Conservation (phyloP, 2,888 invertebrate species). For the Hermodice carunculata region DNA sequence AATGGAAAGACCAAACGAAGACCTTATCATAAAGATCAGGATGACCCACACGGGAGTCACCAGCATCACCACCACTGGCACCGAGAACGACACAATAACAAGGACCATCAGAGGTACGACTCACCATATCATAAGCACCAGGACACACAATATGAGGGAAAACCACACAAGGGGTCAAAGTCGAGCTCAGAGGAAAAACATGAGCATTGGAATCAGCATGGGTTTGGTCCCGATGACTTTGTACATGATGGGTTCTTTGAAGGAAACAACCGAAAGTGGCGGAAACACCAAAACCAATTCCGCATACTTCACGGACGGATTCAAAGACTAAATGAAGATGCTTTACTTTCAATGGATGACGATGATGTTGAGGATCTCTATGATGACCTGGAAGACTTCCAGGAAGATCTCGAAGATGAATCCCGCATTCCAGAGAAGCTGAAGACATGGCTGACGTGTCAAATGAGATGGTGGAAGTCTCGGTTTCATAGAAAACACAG, state of each 20-base stretch:
- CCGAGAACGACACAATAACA: background rate
- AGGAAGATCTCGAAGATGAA: constrained; percentile 35
- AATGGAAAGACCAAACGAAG: background rate
- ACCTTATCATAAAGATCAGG: background rate
- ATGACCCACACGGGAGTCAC: background rate
- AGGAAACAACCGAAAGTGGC: constrained; percentile 31
- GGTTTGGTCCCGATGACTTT: constrained; percentile 34
- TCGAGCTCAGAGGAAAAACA: constrained; percentile 17
- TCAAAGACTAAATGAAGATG: constrained; percentile 31
- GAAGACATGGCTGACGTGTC: constrained; percentile 37
- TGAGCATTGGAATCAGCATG: constrained; percentile 32
- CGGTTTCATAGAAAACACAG: constrained; percentile 34
- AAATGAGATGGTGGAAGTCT: constrained; percentile 38
- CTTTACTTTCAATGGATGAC: constrained; percentile 32
- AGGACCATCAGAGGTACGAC: background rate
- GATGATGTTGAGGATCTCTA: constrained; percentile 41
- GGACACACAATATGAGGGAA: constrained; percentile 12
- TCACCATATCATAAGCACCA: constrained; percentile 30
- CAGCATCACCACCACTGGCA: background rate
- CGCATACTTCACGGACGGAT: constrained; percentile 30
- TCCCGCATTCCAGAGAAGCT: constrained; percentile 19
- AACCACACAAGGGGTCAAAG: too few species aligned
- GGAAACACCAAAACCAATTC: constrained; percentile 35
- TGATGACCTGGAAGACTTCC: constrained; percentile 37
- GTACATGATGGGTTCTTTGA: constrained; percentile 37